Percentiles rank a stretch among this genome's conserved stretches.
Evolutionary conservation across 2,888 invertebrate species (phyloP).

Genomic region (Paralinhomoeus sp.): DNA sequence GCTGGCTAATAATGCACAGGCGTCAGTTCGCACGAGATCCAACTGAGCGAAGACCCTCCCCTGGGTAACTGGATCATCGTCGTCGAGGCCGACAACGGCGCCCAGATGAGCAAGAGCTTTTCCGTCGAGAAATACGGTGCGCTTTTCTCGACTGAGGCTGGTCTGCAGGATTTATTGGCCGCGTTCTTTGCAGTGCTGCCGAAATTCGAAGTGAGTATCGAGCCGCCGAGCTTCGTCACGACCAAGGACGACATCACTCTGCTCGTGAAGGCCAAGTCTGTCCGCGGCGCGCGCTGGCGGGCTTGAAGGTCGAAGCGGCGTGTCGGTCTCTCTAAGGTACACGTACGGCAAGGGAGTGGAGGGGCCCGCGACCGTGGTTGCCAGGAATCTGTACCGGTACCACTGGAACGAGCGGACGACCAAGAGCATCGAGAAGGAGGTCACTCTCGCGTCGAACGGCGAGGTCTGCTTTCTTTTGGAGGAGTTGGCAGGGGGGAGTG

Average conservation of each 20-base stretch:
- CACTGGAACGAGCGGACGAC: background rate
- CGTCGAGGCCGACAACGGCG: conserved; percentile 15
- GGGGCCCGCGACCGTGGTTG: conserved; percentile 29
- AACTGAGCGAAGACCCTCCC: conserved; percentile 25
- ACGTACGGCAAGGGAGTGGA: conserved; percentile 40
- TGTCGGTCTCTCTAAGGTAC: conserved; percentile 26
- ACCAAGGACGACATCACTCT: conserved; percentile 54
- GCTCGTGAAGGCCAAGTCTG: conserved; percentile 56
- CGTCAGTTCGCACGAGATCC: conserved; percentile 21
- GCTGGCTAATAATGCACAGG: too few relatives aligned
- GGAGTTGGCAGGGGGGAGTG: conserved; percentile 1
- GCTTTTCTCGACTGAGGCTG: background rate
- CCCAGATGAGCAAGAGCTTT: conserved; percentile 37
- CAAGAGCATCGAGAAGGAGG: too few relatives aligned
- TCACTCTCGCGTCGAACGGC: too few relatives aligned
- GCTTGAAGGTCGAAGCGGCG: too few relatives aligned
- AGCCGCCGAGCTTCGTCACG: conserved; percentile 55
- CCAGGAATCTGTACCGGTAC: conserved; percentile 9
- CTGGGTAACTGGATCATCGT: conserved; percentile 27
- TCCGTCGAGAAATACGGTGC: conserved; percentile 55
- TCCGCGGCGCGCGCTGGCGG: background rate
- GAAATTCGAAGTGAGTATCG: conserved; percentile 66
- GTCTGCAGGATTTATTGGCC: background rate
- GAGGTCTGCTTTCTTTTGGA: conserved; percentile 6
- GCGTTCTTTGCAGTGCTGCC: conserved; percentile 42